Conservation (phyloP, 2,113 vertebrate species). For the Dromas ardeola region DNA sequence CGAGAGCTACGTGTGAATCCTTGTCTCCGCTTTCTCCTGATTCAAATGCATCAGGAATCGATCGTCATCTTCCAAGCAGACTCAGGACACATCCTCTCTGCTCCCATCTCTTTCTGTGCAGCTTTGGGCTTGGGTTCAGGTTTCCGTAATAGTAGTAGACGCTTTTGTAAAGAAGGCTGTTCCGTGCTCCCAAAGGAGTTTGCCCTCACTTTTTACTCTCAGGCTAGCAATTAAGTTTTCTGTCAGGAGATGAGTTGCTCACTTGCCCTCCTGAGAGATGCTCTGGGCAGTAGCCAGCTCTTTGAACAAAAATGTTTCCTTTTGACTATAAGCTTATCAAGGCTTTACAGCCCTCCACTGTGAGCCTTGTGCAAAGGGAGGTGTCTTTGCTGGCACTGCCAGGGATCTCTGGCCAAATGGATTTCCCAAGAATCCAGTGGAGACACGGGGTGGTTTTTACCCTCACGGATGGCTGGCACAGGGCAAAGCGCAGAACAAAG, state of each 20-base stretch:
- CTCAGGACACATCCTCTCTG: background rate
- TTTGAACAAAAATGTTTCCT: conserved; percentile 1
- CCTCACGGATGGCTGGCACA: rapidly evolving
- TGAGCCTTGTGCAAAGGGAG: background rate
- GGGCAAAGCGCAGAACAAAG: background rate
- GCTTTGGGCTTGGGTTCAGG: background rate
- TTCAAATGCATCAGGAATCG: background rate
- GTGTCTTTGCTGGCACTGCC: background rate
- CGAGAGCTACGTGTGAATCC: background rate
- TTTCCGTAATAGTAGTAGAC: background rate
- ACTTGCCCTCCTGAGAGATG: background rate
- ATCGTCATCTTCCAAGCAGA: background rate
- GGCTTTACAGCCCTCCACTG: background rate
- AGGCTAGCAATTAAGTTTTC: background rate
- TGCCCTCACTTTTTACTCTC: background rate
- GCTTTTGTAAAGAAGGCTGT: background rate
- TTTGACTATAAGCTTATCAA: background rate
- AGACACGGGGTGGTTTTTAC: background rate
- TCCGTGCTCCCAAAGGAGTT: background rate
- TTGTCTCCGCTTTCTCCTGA: background rate
- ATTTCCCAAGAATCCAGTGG: background rate
- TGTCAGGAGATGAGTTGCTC: background rate
- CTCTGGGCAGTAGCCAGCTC: background rate
- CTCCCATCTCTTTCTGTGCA: background rate
- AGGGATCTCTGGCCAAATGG: rapidly evolving